These are phyloP conservation scores for Oxystoma pomonae DNA, from an alignment of 2,888 invertebrate species.

Conservation along the genomic window DNA sequence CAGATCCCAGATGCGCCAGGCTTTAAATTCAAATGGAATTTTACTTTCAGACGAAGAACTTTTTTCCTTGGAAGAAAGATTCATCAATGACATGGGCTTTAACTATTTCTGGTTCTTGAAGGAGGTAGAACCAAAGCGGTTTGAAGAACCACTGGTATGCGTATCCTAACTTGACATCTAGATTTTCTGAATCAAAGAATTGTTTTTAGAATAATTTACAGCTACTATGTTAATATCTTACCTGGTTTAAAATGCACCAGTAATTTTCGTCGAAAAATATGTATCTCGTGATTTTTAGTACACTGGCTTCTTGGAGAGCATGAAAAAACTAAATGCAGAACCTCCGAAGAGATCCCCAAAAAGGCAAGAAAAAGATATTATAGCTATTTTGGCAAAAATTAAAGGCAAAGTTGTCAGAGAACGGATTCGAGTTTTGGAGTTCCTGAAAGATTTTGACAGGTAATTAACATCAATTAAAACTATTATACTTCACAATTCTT, in stretches of 20 bases:
- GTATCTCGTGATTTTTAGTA: too few relatives aligned
- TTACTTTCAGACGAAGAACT: slow-evolving; percentile 62
- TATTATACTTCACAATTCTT: too few relatives aligned
- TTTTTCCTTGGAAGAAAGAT: slow-evolving; percentile 64
- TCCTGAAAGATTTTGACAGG: slow-evolving; percentile 62
- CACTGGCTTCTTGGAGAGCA: slow-evolving; percentile 41
- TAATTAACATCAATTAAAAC: too few relatives aligned
- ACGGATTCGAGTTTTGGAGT: slow-evolving; percentile 61
- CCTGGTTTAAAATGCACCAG: background rate
- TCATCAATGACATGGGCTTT: slow-evolving; percentile 72
- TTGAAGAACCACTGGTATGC: slow-evolving; percentile 46
- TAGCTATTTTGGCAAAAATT: slow-evolving; percentile 67
- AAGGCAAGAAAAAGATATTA: slow-evolving; percentile 59
- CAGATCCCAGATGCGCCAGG: slow-evolving; percentile 65
- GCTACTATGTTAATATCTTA: too few relatives aligned
- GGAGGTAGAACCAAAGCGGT: slow-evolving; percentile 54
- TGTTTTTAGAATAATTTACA: too few relatives aligned
- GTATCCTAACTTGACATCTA: too few relatives aligned
- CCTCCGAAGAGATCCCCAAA: slow-evolving; percentile 35
- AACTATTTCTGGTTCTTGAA: slow-evolving; percentile 66
- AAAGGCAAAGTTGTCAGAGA: slow-evolving; percentile 69
- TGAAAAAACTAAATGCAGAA: slow-evolving; percentile 43
- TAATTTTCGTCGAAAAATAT: background rate
- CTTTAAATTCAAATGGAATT: slow-evolving; percentile 63
- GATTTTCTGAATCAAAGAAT: too few relatives aligned